These are phyloP conservation scores for Oreochromis spilurus DNA, from an alignment of 2,113 vertebrate species.

Conservation along the genomic window DNA sequence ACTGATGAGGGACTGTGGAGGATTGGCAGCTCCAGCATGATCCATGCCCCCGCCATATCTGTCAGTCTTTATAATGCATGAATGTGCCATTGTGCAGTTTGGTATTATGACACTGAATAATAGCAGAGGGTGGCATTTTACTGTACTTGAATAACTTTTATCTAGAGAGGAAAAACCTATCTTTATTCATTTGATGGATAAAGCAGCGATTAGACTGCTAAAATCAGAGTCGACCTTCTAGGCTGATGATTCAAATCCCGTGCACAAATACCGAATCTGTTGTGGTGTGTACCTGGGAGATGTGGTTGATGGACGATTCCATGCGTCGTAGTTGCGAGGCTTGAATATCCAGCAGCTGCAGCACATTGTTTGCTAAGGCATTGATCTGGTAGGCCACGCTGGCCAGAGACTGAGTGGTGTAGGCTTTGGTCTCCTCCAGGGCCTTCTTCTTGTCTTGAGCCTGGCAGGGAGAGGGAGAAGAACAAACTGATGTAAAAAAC, in stretches of 20 bases:
- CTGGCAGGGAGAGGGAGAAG: constrained; percentile 61
- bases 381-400: constrained; percentile 99
- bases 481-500: neutral
- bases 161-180: neutral
- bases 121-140: neutral
- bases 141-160: neutral
- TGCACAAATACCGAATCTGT: neutral
- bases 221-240: neutral
- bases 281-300: constrained; percentile 69
- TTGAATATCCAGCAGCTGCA: constrained; percentile 97
- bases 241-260: neutral
- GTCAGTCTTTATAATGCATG: neutral
- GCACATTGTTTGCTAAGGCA: constrained; percentile 98
- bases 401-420: constrained; percentile 97
- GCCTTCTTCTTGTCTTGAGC: constrained; percentile 99
- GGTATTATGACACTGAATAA: neutral
- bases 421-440: constrained; percentile 98
- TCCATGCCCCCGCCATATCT: constrained; percentile 15
- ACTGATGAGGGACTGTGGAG: constrained; percentile 4
- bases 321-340: constrained; percentile 97
- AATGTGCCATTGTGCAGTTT: neutral
- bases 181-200: neutral
- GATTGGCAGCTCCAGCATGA: constrained; percentile 36
- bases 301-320: constrained; percentile 96
- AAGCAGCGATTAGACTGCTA: neutral